Base-by-base conservation (phyloP, 1,140 invertebrate species). In the Lethocerus indicus region DNA sequence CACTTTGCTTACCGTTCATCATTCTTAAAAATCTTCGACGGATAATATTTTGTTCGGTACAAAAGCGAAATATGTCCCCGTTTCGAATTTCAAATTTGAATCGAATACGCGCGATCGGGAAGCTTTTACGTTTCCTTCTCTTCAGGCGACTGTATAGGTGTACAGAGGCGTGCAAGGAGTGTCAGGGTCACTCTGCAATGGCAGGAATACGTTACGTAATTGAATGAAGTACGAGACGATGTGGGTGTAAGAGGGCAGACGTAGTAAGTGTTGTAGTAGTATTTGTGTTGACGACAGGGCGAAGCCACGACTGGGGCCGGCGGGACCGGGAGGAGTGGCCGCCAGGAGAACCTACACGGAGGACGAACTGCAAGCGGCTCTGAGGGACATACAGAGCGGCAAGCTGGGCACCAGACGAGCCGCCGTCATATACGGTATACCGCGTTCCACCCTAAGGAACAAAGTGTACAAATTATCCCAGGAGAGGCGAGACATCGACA, bases 351-450 rank as follows among this genome's bases (percentile, higher is more conserved):
- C 80, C 14, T 95, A 95, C 71, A 92, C 87, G 23, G 87, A 93
- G 60, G 86, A 91, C 57, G 90, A 93, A 63, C 72, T 95, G 7
- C 81, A 86, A 59, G 81, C 82, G 14, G 90, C 90, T 7, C 73
- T 96, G 37, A 72, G 84, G 53, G 91, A 95, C 65, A 93, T 96
- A 59, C 81, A 91, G 62, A 84, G 80, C 61, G 90, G 89, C 4
- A 87, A 88, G 62, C 70, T 96, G 49, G 91, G 89, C 41, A 93
- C 89, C 1, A 68, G 91, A 27, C 73, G 92, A 51, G 90, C 91
- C 1, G 87, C 92, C 28, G 87, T 88, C 25, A 82, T 94, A 53
- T 96, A 96, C 64, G 89, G 90, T 50, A 93, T 96, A 62, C 92
- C 92, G 3, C 73, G 92, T 47, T 94, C 91, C 47, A 95, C 91